Evolutionary conservation across 1,140 invertebrate genomes (phyloP).

Genomic region (Harpegnathos saltator): DNA sequence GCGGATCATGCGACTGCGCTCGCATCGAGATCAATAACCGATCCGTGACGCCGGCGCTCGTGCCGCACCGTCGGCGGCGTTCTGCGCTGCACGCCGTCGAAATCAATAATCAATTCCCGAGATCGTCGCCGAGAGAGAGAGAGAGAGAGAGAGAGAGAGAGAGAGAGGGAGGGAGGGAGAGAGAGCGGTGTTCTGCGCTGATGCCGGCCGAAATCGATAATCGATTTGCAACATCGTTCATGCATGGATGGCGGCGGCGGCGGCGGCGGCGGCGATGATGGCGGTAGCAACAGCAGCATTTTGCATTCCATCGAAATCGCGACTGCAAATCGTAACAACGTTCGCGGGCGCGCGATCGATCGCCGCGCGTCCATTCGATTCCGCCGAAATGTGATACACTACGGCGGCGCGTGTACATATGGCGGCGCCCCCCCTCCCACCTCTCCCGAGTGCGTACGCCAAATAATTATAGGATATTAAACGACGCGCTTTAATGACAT

Average conservation of each 20-base stretch:
- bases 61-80: background rate
- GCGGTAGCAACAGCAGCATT: background rate
- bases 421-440: too few relatives aligned
- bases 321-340: slow-evolving; percentile 10
- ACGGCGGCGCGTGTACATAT: background rate
- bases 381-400: slow-evolving; percentile 29
- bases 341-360: slow-evolving; percentile 63
- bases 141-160: too few relatives aligned
- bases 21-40: slow-evolving; percentile 59
- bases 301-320: slow-evolving; percentile 41
- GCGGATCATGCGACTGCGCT: slow-evolving; percentile 18
- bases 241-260: background rate
- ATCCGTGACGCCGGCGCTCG: slow-evolving; percentile 53
- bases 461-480: slow-evolving; percentile 54
- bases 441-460: background rate
- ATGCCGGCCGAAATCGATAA: slow-evolving; percentile 65
- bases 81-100: background rate
- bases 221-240: slow-evolving; percentile 67
- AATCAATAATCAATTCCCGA: slow-evolving; percentile 72
- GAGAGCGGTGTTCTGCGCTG: background rate
- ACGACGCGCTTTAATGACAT: slow-evolving; percentile 24
- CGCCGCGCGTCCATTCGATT: slow-evolving; percentile 50
- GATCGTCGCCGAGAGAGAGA: slow-evolving; percentile 66
- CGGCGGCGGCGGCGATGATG: too few relatives aligned
- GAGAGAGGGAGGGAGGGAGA: too few relatives aligned